Base-by-base conservation (phyloP, 2,888 invertebrate genomes). In the Pristionchus entomophagus region DNA sequence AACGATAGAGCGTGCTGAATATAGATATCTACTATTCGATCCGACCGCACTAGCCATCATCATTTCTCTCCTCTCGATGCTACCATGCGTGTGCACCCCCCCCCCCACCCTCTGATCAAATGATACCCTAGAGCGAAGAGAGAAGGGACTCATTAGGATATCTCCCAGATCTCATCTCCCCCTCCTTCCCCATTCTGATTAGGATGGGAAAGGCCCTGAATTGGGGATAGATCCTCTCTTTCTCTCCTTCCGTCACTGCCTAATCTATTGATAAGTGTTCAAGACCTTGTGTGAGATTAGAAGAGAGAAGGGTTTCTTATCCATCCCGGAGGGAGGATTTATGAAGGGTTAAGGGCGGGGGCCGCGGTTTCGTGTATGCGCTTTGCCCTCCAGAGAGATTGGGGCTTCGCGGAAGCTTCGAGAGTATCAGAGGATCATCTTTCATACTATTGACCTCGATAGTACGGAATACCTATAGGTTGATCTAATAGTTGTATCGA, bases 161-260 rank as follows among this genome's bases (percentile, higher is more conserved):
- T 65, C 65, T 32, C 35, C 32, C 22, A 22, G 35, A 65, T 35
- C 35, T 35, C 19, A 22, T 22, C 65, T 32, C 62, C 62, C 10
- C 29, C 62, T 32, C 62, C 8, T 45, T 6, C n/a, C 56, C 29
- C 59, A 29, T 59, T 14, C 59, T 65, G 65, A 65, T 65, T 65
- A 65, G 35, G 65, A 65, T 65, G 65, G 65, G 65, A 65, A 65
- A 65, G 65, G 19, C 62, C 62, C 62, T 62, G 62, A 62, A 62
- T 62, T 17, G 32, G 32, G 62, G 62, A 32, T 32, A 26, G 62
- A 32, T 32, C 35, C 22, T 19, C 19, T 17, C 4, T 65, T 35
- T 65, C 65, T 65, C 35, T 35, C 65, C n/a, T 14, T 38, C 19
- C 62, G 22, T 65, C 35, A 4, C 35, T n/a, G 59, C 65, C 65